Percentiles rank a stretch among this genome's conserved stretches.
Evolutionary conservation across 2,113 vertebrate species (phyloP).

Genomic region (Centropus unirufus): DNA sequence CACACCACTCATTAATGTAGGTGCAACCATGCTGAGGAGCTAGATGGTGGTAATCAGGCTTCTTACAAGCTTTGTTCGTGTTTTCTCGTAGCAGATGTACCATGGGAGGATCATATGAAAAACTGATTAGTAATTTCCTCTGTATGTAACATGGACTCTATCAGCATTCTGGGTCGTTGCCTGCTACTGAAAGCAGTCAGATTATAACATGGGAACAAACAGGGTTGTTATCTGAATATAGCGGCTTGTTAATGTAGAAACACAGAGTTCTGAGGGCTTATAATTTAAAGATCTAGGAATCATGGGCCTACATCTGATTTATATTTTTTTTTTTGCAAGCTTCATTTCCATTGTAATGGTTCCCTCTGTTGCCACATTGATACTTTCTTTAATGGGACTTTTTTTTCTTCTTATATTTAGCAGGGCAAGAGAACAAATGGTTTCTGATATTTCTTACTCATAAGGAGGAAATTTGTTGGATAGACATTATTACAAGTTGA

Average conservation of each 20-base stretch:
- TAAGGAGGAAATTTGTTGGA: neutral
- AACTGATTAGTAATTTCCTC: neutral
- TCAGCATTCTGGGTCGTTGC: neutral
- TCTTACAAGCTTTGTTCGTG: neutral
- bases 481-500: neutral
- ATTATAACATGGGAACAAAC: neutral
- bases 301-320: neutral
- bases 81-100: neutral
- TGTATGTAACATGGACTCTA: neutral
- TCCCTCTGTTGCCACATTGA: neutral
- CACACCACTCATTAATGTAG: too few relatives aligned
- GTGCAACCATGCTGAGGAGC: too few relatives aligned
- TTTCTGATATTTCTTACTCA: neutral
- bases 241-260: neutral
- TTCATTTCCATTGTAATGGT: neutral
- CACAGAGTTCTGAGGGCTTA: neutral
- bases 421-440: neutral
- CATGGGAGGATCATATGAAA: neutral
- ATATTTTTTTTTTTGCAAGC: neutral
- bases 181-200: neutral
- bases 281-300: neutral
- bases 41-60: neutral
- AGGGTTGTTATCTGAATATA: neutral
- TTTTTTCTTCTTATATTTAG: neutral
- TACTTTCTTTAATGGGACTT: neutral